Evolutionary conservation across 92 coral and sea anemone species (phyloP).

Genomic region (Porites rus): DNA sequence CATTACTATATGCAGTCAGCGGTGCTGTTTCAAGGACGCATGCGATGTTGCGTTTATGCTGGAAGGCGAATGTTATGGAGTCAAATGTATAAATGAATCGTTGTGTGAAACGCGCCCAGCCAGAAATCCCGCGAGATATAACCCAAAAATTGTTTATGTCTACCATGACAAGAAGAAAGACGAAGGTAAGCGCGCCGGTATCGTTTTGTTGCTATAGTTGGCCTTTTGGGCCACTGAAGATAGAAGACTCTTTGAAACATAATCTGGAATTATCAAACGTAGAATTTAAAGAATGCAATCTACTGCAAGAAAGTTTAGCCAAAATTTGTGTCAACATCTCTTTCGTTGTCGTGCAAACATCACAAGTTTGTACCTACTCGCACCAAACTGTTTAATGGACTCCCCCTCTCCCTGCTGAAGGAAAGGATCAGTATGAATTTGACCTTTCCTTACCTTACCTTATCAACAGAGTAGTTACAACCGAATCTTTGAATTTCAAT

Average conservation of each 20-base stretch:
- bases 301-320: too few relatives aligned
- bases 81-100: slow-evolving; percentile 79
- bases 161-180: slow-evolving; percentile 63
- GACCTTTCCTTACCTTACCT: too few relatives aligned
- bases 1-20: slow-evolving; percentile 78
- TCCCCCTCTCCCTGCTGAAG: too few relatives aligned
- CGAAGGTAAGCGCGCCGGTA: slow-evolving; percentile 43
- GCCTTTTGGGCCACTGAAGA: neutral
- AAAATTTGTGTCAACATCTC: too few relatives aligned
- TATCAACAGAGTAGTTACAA: too few relatives aligned
- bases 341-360: too few relatives aligned
- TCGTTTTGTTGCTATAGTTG: neutral
- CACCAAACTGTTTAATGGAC: too few relatives aligned
- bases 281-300: too few relatives aligned
- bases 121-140: slow-evolving; percentile 88
- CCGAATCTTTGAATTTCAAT: too few relatives aligned
- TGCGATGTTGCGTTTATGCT: slow-evolving; percentile 97
- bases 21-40: slow-evolving; percentile 83
- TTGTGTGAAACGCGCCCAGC: slow-evolving; percentile 89
- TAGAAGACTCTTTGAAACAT: neutral
- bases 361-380: too few relatives aligned
- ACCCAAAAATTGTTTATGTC: slow-evolving; percentile 88
- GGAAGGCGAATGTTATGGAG: slow-evolving; percentile 93
- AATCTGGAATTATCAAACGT: too few relatives aligned
- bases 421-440: too few relatives aligned